Evolutionary conservation across 1,140 invertebrate species (phyloP), one percentile per base, ranked within the genome.

Genomic region (Dinoponera quadriceps): DNA sequence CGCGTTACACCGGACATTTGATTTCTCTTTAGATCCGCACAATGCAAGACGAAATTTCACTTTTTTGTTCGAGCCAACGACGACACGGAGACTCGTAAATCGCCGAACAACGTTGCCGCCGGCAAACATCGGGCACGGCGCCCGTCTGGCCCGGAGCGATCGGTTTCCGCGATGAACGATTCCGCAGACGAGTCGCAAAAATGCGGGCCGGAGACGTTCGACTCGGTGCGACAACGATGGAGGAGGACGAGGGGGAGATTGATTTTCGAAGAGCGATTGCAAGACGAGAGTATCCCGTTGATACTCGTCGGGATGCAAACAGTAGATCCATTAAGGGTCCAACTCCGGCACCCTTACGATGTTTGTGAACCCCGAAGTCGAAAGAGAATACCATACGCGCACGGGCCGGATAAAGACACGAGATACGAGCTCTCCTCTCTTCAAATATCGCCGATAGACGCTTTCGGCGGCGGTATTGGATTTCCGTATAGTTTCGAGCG

Each of bases 251-350:
- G 68, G 16, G 49, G 57, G 48, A 27, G 72, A 90, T 90, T 85
- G 88, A 87, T 88, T 85, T 85, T 82, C 82, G 54, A 87, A 86
- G 83, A 20, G 51, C 55, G 72, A 82, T 48, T 74, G 57, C 54
- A 71, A 68, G 75, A 74, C 63, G 74, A 25, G 48, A 65, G 74
- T 73, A 72, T 88, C 78, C n/a, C 55, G 55, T 59, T 44, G 71
- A 66, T 82, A 85, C 74, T 86, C 78, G 69, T 83, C 18, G 73
- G 80, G 89, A 91, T 88, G 88, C 87, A 89, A 88, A 89, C 72
- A 89, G 85, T 86, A 57, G 86, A 84, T 88, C 88, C 88, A 89
- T 89, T 90, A 88, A 90, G 86, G 83, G 62, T 29, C 44, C 29
- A 68, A 54, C 27, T 66, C 38, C 74, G 22, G 57, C 62, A 63